phyloP scores from a whole-genome alignment of 2,888 invertebrate species.

The Diploptera punctata region DNA sequence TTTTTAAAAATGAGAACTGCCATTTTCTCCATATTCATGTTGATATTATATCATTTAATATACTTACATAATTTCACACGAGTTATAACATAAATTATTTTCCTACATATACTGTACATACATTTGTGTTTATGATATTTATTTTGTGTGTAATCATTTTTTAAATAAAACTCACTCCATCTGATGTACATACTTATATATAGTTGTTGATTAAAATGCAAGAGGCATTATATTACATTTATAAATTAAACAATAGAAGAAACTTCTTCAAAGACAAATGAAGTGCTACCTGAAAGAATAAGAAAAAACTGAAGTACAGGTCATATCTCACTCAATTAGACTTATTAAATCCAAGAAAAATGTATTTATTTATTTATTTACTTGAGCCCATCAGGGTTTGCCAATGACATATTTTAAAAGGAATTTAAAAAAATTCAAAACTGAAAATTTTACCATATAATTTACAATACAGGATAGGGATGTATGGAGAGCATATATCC shows the following conservation, averaged over 20 bases:
- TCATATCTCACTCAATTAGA: too few species aligned
- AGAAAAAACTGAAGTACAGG: too few species aligned
- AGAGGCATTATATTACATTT: constrained; percentile 12
- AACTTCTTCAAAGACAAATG: constrained; percentile 25
- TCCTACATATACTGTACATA: constrained; percentile 8
- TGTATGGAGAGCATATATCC: too few species aligned
- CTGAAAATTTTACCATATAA: too few species aligned
- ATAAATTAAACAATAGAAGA: constrained; percentile 9
- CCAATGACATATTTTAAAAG: too few species aligned
- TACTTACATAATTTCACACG: neutral
- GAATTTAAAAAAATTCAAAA: too few species aligned
- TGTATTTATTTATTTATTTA: too few species aligned
- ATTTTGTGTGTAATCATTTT: too few species aligned
- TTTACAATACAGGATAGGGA: too few species aligned
- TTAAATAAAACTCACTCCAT: too few species aligned
- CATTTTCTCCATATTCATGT: constrained; percentile 14
- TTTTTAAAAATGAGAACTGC: constrained; percentile 16
- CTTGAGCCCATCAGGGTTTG: too few species aligned
- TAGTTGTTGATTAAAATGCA: constrained; percentile 27
- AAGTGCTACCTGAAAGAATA: constrained; percentile 12
- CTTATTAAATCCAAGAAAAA: too few species aligned
- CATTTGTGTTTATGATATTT: neutral
- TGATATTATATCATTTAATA: neutral
- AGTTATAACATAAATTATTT: neutral
- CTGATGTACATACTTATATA: constrained; percentile 36